Conservation (phyloP, 2,113 vertebrate species). For the Syngnathus typhle region DNA sequence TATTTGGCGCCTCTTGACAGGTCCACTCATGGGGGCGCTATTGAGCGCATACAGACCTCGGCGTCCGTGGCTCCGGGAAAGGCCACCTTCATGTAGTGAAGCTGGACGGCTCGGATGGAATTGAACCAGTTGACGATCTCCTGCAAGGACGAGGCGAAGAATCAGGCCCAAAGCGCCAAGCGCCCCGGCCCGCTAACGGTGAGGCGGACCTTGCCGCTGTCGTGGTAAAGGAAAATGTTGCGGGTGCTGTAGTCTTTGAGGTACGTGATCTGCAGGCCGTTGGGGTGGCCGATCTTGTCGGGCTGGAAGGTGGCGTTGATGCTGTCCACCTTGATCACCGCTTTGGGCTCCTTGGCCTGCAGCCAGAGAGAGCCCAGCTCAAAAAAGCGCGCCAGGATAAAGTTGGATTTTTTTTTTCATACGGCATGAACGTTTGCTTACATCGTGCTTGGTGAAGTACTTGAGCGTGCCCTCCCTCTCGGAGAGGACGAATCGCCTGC, state of each 20-base stretch:
- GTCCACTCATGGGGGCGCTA: background rate
- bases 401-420: background rate
- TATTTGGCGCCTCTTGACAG: too few species aligned
- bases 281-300: conserved; percentile 78
- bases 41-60: conserved; percentile 73
- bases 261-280: conserved; percentile 87
- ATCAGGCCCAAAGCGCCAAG: too few species aligned
- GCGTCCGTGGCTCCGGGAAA: conserved; percentile 84
- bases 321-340: conserved; percentile 79
- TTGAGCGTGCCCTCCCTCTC: conserved; percentile 82
- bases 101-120: conserved; percentile 85
- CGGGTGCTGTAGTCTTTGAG: conserved; percentile 86
- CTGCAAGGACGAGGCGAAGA: conserved; percentile 53
- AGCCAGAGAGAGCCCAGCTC: background rate
- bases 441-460: conserved; percentile 84
- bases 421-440: conserved; percentile 54
- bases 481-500: conserved; percentile 80
- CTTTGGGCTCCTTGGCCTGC: conserved; percentile 89
- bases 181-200: background rate
- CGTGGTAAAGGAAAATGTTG: conserved; percentile 87
- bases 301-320: conserved; percentile 87
- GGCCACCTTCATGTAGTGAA: conserved; percentile 94
- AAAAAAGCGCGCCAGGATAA: background rate
- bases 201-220: conserved; percentile 75
- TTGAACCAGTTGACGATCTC: conserved; percentile 97